Evolutionary conservation across 2,113 vertebrate species (phyloP), one percentile per base, ranked within the genome.

Genomic region (Lethenteron reissneri): DNA sequence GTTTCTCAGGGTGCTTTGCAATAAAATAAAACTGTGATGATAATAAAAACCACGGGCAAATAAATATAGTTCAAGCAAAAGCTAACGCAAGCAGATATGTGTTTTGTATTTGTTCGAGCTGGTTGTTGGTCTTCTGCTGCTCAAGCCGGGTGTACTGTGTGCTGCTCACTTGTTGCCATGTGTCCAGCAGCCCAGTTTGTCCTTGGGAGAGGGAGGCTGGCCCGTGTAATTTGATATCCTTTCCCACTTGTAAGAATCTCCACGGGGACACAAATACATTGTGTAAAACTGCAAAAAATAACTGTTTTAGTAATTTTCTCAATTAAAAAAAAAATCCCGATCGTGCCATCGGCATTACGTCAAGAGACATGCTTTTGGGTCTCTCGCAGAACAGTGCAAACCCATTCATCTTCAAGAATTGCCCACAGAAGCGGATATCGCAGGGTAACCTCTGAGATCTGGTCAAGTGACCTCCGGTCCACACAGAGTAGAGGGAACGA

Each of bases 181-280:
- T 58, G 92, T 85, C 94, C 94, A 97, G 74, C 91, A 95, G 1
- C 92, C 94, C 3, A 97, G 85, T 74, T 97, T 97, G 81, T 97
- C 94, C 80, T 97, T 97, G 71, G 84, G 85, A 0, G 94, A 87
- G 2, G 94, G 94, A 70, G 88, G 85, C 13, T 84, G 76, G 72
- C 94, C 92, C 80, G 87, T 86, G 72, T 90, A 85, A 58, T 90
- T 78, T 56, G 59, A 87, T 76, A 97, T 85, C 77, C 84, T 86
- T 78, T 92, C 85, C 94, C 94, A 97, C 72, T 84, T 79, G n/a
- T 92, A 78, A 62, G 75, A 80, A 73, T 77, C 80, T 74, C 84
- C 82, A 12, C 82, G 78, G 57, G 80, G 80, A 76, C 84, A 84
- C 74, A 89, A 83, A 70, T 86, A 82, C 71, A 97, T 78, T 78